Conservation (phyloP, 2,113 vertebrate species). For the Gulo gulo region DNA sequence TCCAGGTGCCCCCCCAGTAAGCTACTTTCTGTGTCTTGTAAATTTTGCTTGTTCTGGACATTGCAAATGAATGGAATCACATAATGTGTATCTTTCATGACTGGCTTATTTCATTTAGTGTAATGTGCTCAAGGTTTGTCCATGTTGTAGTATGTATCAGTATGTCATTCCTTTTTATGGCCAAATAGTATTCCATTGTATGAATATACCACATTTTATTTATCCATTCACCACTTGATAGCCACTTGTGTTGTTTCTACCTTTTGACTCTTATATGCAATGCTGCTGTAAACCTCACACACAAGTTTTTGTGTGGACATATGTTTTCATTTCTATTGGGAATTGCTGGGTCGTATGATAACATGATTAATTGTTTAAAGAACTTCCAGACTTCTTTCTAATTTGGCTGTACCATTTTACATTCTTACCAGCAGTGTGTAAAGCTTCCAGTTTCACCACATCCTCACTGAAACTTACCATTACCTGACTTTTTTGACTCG, state of each 20-base stretch:
- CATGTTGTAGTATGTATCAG: neutral
- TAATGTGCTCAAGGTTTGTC: neutral
- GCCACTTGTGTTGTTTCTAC: neutral
- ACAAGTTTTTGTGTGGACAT: neutral
- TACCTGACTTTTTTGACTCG: neutral
- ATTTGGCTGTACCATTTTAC: neutral
- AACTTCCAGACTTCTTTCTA: neutral
- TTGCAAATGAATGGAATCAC: neutral
- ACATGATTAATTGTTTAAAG: neutral
- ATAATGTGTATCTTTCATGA: neutral
- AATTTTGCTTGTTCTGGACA: neutral
- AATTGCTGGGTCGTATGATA: neutral
- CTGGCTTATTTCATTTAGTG: neutral
- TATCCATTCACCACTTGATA: neutral
- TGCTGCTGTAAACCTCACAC: neutral
- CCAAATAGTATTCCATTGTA: neutral
- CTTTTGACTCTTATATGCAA: neutral
- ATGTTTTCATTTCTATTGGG: neutral
- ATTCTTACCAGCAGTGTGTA: neutral
- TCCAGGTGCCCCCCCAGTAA: neutral
- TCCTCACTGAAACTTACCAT: neutral
- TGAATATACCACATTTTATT: neutral
- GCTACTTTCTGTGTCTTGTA: neutral
- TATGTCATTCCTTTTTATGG: neutral
- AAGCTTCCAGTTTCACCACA: neutral